Evolutionary conservation across 2,888 invertebrate species (phyloP), one percentile per base, ranked within the genome.

Genomic region (Maniola hyperantus): DNA sequence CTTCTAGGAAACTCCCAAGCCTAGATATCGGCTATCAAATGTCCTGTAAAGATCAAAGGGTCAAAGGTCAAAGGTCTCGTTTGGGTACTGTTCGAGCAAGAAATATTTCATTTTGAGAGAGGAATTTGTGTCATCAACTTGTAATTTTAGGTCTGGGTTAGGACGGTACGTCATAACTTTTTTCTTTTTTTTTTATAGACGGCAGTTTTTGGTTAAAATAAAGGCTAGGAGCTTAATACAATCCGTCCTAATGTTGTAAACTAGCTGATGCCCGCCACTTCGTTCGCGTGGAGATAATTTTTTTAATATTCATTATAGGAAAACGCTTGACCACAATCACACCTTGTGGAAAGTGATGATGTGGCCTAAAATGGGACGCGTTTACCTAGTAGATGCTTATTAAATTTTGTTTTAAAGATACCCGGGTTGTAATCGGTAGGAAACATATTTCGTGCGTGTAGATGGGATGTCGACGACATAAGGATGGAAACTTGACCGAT

Each of bases 71-170:
- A 42, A 48, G 26, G 58, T 15, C 46, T 13, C 34, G 46, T 34
- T 34, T 34, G 15, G 33, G 15, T 10, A 34, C 34, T 34, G 48
- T 46, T 34, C 59, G 48, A 10, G n/a, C 48, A 34, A 46, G 59
- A 59, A 59, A 59, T 59, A 46, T 59, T 48, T 59, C 59, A 59
- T 59, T 59, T 59, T 15, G 59, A 59, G 59, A 6, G 46, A 33
- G 34, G 59, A 59, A 59, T 59, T 59, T 48, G 42, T 57, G 59
- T 34, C 48, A 48, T 59, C 44, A 44, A 58, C 20, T 57, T 57
- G 59, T 15, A 48, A 48, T 18, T 59, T 59, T 48, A 46, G 59
- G 42, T 5, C 42, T 26, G 48, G 48, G 18, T 18, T 48, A 48
- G 48, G 39, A 6, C 39, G 11, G 48, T 48, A 48, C 18, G 18